phyloP scores from a whole-genome alignment of 1,140 invertebrate species.

The Oncopodura yosiiana region DNA sequence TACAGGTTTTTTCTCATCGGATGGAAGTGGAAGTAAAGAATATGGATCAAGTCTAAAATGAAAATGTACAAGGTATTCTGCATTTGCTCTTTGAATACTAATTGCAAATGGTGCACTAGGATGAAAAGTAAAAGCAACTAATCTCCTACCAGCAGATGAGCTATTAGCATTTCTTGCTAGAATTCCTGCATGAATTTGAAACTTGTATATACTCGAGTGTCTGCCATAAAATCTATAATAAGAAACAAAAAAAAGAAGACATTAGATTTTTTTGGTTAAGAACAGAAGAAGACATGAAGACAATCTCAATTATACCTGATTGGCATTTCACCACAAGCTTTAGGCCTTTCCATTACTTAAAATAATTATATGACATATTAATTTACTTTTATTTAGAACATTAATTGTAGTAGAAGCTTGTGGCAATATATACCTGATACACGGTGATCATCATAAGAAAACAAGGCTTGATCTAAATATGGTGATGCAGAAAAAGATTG shows the following conservation, averaged over 20 bases:
- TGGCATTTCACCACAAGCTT: constrained; percentile 84
- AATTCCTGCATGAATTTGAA: constrained; percentile 73
- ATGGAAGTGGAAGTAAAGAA: background rate
- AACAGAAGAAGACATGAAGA: too few relatives aligned
- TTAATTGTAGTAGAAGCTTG: too few relatives aligned
- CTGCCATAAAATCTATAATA: constrained; percentile 75
- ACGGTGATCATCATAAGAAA: constrained; percentile 94
- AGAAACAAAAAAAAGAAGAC: too few relatives aligned
- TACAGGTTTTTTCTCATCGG: too few relatives aligned
- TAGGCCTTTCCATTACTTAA: constrained; percentile 89
- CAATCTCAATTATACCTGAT: constrained; percentile 55
- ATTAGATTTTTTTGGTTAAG: too few relatives aligned
- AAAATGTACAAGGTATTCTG: constrained; percentile 94
- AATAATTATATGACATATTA: too few relatives aligned
- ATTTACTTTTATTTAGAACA: too few relatives aligned
- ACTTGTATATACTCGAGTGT: constrained; percentile 79
- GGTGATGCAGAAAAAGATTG: constrained; percentile 88
- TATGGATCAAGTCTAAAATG: constrained; percentile 56
- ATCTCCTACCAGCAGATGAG: constrained; percentile 54
- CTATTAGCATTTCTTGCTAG: constrained; percentile 49
- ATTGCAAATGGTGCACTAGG: constrained; percentile 92
- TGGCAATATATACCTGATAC: too few relatives aligned
- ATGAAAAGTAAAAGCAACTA: constrained; percentile 97
- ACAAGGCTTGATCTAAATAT: constrained; percentile 83
- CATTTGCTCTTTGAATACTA: constrained; percentile 85